phyloP scores from a whole-genome alignment of 2,113 vertebrate genomes.

The Nesoenas mayeri region DNA sequence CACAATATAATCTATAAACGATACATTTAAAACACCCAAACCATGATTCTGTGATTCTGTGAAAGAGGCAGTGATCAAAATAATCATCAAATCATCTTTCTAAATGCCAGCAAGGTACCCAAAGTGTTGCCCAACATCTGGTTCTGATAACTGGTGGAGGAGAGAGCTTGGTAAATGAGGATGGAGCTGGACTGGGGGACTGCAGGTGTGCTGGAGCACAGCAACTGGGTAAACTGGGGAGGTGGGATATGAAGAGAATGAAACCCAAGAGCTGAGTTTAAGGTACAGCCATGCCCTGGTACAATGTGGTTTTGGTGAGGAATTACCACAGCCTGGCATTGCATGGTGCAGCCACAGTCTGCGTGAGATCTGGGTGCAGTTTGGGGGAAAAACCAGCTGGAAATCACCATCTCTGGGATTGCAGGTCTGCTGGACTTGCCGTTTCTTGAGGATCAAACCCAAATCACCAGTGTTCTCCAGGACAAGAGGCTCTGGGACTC shows the following conservation, averaged over 20 bases:
- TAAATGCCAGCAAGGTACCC: rapidly evolving
- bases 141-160: neutral
- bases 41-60: no score
- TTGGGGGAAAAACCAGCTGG: neutral
- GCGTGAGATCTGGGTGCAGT: rapidly evolving
- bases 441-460: rapidly evolving
- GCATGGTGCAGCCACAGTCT: neutral
- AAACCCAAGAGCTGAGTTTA: neutral
- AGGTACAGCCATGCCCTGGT: no score
- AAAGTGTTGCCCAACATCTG: neutral
- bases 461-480: rapidly evolving
- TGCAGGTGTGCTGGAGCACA: neutral
- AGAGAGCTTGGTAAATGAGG: no score
- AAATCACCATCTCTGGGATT: rapidly evolving
- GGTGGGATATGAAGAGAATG: neutral
- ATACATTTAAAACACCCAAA: neutral
- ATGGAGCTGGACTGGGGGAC: neutral
- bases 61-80: neutral
- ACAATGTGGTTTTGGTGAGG: neutral
- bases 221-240: neutral
- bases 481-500: neutral
- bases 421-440: neutral
- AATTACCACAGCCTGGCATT: neutral
- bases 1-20: no score
- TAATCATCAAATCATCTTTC: neutral